A percentile compares a stretch with the other conserved stretches of the same genome.
Evolutionary conservation across 1,140 invertebrate species (phyloP).

Genomic region (Battus philenor): DNA sequence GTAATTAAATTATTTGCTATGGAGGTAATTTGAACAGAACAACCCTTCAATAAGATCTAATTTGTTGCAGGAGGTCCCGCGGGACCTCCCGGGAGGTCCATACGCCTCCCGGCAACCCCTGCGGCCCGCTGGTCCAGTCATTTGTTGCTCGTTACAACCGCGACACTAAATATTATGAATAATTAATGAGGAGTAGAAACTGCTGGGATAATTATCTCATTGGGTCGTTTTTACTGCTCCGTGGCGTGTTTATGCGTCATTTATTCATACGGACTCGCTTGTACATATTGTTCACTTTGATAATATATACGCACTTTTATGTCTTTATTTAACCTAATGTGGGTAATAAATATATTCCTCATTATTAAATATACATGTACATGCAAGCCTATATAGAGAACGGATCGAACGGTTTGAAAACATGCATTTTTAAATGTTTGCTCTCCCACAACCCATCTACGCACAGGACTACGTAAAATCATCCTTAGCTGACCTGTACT

Average conservation of each 20-base stretch:
- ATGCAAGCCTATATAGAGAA: too few species aligned
- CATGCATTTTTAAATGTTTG: too few species aligned
- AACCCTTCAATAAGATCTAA: conserved; percentile 7
- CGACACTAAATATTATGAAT: conserved; percentile 40
- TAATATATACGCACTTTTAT: conserved; percentile 2
- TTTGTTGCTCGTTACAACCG: conserved; percentile 34
- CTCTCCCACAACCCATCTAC: too few species aligned
- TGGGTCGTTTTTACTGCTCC: conserved; percentile 5
- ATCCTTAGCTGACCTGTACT: too few species aligned
- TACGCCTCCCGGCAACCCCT: background rate
- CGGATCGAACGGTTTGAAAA: too few species aligned
- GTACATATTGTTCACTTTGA: conserved; percentile 6
- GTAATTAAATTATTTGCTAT: too few species aligned
- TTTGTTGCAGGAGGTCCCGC: background rate
- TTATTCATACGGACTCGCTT: conserved; percentile 11
- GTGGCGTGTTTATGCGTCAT: conserved; percentile 9
- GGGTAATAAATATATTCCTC: too few species aligned
- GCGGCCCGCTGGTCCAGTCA: conserved; percentile 16
- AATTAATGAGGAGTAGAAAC: conserved; percentile 28
- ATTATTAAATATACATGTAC: too few species aligned
- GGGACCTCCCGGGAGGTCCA: background rate
- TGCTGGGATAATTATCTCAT: conserved; percentile 27
- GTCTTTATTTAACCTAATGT: too few species aligned
- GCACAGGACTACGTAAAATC: too few species aligned
- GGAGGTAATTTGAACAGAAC: too few species aligned